phyloP scores from a whole-genome alignment of 1,140 invertebrate genomes.

The Lasioglossum baleicum region DNA sequence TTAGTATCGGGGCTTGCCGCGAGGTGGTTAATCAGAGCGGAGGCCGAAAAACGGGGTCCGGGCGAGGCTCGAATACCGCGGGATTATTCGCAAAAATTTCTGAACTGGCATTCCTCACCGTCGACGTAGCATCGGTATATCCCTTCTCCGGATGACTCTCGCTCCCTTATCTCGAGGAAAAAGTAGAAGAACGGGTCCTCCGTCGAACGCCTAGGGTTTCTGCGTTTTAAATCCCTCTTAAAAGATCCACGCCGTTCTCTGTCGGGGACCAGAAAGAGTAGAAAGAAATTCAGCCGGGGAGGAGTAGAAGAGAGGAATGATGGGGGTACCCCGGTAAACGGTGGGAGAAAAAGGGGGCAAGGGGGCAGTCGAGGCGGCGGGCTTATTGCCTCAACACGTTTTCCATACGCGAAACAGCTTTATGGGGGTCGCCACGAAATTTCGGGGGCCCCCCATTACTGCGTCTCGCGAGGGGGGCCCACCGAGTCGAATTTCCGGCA shows the following conservation, averaged over 20 bases:
- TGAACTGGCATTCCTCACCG: background rate
- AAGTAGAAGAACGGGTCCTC: conserved; percentile 21
- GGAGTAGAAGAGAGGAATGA: too few relatives aligned
- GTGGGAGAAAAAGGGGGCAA: conserved; percentile 1
- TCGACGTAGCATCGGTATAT: background rate
- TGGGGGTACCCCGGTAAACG: background rate
- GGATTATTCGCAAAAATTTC: background rate
- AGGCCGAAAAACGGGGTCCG: background rate
- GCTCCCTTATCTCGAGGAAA: conserved; percentile 18
- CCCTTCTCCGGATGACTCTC: background rate
- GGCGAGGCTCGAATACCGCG: background rate
- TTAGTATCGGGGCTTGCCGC: background rate
- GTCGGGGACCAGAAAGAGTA: background rate
- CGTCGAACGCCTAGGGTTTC: conserved; percentile 49
- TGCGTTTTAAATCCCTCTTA: conserved; percentile 45
- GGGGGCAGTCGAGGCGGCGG: background rate
- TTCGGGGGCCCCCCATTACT: conserved; percentile 53
- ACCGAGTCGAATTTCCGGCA: conserved; percentile 74
- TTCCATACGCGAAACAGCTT: conserved; percentile 63
- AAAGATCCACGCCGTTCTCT: background rate
- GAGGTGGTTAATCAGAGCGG: conserved; percentile 1
- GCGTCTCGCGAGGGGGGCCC: conserved; percentile 43
- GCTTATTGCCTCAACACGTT: conserved; percentile 55
- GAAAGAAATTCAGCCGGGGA: background rate
- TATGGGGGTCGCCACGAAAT: conserved; percentile 62